A percentile compares a stretch with the other conserved stretches of the same genome.
phyloP scores from a whole-genome alignment of 1,140 invertebrate genomes.

The Sycobia sp. region DNA sequence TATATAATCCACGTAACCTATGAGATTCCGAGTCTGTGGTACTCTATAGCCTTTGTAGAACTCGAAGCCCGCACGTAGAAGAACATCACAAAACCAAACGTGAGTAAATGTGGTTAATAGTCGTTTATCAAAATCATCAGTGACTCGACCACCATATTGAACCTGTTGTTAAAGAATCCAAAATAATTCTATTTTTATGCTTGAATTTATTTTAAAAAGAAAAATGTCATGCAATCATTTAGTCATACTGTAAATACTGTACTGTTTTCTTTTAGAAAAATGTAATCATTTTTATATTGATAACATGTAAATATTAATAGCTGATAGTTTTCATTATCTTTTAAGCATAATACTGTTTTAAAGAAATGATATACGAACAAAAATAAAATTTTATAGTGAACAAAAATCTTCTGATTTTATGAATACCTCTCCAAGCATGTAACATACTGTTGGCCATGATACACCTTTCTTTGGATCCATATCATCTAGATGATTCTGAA shows the following conservation, averaged over 20 bases:
- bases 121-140: constrained; percentile 94
- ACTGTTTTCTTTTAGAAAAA: no score
- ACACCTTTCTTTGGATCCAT: constrained; percentile 97
- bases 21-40: constrained; percentile 77
- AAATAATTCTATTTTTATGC: not conserved
- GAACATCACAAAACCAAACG: constrained; percentile 87
- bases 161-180: constrained; percentile 50
- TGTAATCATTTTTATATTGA: no score
- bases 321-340: no score
- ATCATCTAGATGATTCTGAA: constrained; percentile 97
- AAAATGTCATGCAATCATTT: no score
- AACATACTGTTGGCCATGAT: constrained; percentile 96
- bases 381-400: no score
- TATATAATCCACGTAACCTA: constrained; percentile 86
- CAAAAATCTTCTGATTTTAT: not conserved
- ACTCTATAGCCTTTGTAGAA: constrained; percentile 91
- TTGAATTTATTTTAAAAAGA: not conserved
- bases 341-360: no score
- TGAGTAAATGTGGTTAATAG: constrained; percentile 88
- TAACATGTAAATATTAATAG: no score
- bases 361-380: no score
- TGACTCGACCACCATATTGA: constrained; percentile 94
- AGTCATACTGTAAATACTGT: no score
- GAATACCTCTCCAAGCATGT: constrained; percentile 93
- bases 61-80: constrained; percentile 81